Evolutionary conservation across 2,113 vertebrate species (phyloP).

Genomic region (Mandrillus leucophaeus): DNA sequence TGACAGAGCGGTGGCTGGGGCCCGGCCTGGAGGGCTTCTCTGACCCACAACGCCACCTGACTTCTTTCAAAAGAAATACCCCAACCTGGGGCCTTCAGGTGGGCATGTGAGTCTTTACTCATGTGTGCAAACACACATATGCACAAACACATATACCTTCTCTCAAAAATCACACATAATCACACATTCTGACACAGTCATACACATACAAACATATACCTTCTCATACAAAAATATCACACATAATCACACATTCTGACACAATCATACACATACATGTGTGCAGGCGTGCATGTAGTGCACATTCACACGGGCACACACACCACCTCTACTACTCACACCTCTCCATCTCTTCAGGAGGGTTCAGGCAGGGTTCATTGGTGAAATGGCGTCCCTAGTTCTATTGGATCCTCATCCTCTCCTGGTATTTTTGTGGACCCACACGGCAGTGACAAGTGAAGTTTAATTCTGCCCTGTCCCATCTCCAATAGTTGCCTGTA

Average conservation of each 20-base stretch:
- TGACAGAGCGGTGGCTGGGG: slow-evolving; percentile 45
- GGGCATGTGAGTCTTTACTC: neutral
- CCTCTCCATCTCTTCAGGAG: neutral
- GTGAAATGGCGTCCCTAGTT: neutral
- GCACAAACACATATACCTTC: neutral
- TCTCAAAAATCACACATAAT: neutral
- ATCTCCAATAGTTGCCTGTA: neutral
- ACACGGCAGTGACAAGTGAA: neutral
- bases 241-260: neutral
- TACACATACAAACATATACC: neutral
- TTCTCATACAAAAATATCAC: neutral
- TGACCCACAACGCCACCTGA: slow-evolving; percentile 53
- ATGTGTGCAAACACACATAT: neutral
- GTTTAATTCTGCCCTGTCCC: neutral
- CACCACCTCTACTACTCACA: neutral
- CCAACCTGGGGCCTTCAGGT: slow-evolving; percentile 16
- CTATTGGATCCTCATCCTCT: neutral
- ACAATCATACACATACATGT: neutral
- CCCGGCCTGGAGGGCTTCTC: slow-evolving; percentile 31
- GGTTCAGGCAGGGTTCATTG: neutral
- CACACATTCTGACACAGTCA: neutral
- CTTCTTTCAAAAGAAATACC: slow-evolving; percentile 28
- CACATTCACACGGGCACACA: neutral
- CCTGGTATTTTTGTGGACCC: neutral
- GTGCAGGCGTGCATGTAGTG: neutral